Evolutionary conservation across 1,140 invertebrate genomes (phyloP), one percentile per base, ranked within the genome.

Genomic region (Chlorops oryzae): DNA sequence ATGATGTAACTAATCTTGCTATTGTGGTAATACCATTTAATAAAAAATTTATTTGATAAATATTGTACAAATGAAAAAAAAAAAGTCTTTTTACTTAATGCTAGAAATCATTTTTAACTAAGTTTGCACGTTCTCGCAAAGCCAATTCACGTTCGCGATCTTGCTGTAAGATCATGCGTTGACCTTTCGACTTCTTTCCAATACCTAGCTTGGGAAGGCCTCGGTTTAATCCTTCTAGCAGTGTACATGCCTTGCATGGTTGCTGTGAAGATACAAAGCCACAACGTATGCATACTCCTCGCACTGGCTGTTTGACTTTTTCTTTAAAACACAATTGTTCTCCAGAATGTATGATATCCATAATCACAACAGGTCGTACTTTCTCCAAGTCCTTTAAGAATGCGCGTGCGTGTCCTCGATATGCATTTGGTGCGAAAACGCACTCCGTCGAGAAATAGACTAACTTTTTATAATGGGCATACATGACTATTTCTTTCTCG

Each of bases 401-500:
- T 15, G 88, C 82, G 62, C 96, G 77, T 3, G 91, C 94, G 78
- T 96, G 85, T 2, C 95, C 96, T 63, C 95, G 80, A 71, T 98
- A 99, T 0, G 97, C 94, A 79, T 99, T 96, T 17, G 97, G 97
- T 13, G 96, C 90, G 78, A 98, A 99, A 32, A 96, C 84, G 77
- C 96, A 99, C 74, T 99, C 97, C 0, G 96, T 99, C 9, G 94
- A 97, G 75, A 99, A 99, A 70, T 99, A 99, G 34, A 97, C 84
- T n/a, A 99, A 73, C 60, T 90, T 90, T 71, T 95, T 95, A 68
- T 93, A 97, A 74, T 96, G 93, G 2, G 95, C 95, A 78, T 98
- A 99, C 91, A 99, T 96, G 0, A 99, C 97, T 68, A 99, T 99
- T 78, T 99, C 97, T 70, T 99, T 99, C 74, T 99, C 96, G 73